Base-by-base conservation (phyloP, 2,888 invertebrate species). In the Macaria liturata region DNA sequence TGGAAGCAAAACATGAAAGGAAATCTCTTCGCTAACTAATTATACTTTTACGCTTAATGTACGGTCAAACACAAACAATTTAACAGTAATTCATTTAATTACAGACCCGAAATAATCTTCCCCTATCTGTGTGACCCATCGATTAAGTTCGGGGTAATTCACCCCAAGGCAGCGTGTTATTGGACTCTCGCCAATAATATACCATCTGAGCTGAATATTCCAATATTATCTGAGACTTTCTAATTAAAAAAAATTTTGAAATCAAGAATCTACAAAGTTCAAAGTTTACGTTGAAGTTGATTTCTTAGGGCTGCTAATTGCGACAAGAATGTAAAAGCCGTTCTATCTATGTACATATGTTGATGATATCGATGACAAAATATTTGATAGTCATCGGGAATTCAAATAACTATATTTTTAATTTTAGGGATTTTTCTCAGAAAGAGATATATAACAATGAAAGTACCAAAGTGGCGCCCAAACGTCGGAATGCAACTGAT, bases 141-240 rank as follows among this genome's bases (percentile, higher is more conserved):
- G 60, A 61, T 50, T 56, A 64, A 61, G 55, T 51, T 54, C 65
- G 61, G 65, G 63, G 57, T 61, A 57, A 60, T 49, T 61, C 68
- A 72, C 66, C 75, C 74, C 67, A 74, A 61, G 65, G 62, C 56
- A 40, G 44, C 3, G 32, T 49, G 32, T 49, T 49, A 57, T 78
- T 81, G 77, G 76, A 74, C 64, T 63, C 49, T 58, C 56, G 77
- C 80, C 81, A 83, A 80, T 78, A 72, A 76, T 68, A 46, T 32
- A 9, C 49, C 37, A 39, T 20, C 4, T 32, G 40, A 54, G 31
- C 9, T 9, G 50, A 9, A 30, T 39, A 31, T 56, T 32, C 32
- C 9, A 37, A 37, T 7, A 4, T 37, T 37, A 37, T 37, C 34
- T 37, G 34, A n/a, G n/a, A n/a, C n/a, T n/a, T n/a, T n/a, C n/a